phyloP scores from a whole-genome alignment of 1,140 invertebrate genomes.

The Lineus longissimus region DNA sequence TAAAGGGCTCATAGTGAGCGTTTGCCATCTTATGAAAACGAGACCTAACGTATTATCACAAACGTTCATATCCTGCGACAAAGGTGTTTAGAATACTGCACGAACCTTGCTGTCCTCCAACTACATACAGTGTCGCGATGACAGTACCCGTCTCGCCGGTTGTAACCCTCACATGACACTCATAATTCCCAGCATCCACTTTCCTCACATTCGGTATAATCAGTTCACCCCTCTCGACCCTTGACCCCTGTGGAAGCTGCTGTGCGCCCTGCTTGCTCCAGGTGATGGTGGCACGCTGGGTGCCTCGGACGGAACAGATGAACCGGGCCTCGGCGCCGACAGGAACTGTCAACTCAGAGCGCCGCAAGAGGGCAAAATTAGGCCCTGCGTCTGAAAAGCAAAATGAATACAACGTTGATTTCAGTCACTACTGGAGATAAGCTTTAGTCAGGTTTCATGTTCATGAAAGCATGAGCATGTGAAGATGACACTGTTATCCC shows the following conservation, averaged over 20 bases:
- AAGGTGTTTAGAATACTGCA: too few species aligned
- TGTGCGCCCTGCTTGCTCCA: constrained; percentile 41
- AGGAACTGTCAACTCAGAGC: constrained; percentile 34
- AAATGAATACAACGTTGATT: too few species aligned
- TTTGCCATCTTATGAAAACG: too few species aligned
- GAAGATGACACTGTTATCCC: too few species aligned
- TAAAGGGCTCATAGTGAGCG: too few species aligned
- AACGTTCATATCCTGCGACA: too few species aligned
- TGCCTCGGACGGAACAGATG: constrained; percentile 39
- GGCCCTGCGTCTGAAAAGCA: constrained; percentile 13
- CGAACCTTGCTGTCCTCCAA: too few species aligned
- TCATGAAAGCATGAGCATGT: too few species aligned
- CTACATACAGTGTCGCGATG: constrained; percentile 24
- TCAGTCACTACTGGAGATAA: not conserved
- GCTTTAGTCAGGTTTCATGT: too few species aligned
- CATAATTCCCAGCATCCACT: constrained; percentile 74
- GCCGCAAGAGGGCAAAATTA: constrained; percentile 59
- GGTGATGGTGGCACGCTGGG: constrained; percentile 28
- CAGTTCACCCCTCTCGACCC: constrained; percentile 64
- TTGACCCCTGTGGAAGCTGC: constrained; percentile 53
- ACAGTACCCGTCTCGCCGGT: constrained; percentile 37
- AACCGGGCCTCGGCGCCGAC: constrained; percentile 34
- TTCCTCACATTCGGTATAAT: constrained; percentile 65
- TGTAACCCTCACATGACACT: constrained; percentile 65
- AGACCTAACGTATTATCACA: too few species aligned